A percentile compares a stretch with the other conserved stretches of the same genome.
These are phyloP conservation scores for Fistularia tabacaria DNA, from an alignment of 2,797 vertebrate species.

Conservation along the genomic window DNA sequence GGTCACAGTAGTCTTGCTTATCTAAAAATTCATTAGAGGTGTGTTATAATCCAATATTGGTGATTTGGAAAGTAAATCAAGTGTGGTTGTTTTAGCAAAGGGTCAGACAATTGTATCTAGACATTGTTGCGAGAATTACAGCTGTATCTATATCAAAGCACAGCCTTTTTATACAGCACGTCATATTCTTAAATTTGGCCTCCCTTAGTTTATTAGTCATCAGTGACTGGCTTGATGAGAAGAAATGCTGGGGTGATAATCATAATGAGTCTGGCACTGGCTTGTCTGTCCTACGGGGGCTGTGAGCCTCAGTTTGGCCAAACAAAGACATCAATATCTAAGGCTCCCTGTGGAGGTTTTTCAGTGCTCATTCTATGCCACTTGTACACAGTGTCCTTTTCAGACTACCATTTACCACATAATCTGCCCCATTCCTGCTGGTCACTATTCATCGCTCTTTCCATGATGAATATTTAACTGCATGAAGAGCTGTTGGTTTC, in stretches of 20 bases:
- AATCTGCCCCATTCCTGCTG: constrained; percentile 10
- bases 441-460: constrained; percentile 18
- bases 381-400: constrained; percentile 22
- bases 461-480: not conserved
- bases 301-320: constrained; percentile 34
- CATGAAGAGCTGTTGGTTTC: too few relatives aligned
- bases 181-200: constrained; percentile 8
- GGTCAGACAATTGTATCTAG: too few relatives aligned
- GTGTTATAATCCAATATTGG: too few relatives aligned
- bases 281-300: constrained; percentile 26
- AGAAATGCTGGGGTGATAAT: constrained; percentile 42
- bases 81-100: not conserved
- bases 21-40: too few relatives aligned
- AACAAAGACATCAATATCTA: constrained; percentile 46
- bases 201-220: constrained; percentile 20
- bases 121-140: too few relatives aligned
- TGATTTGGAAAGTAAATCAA: not conserved
- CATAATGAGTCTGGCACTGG: constrained; percentile 40
- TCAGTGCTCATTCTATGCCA: constrained; percentile 12
- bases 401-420: constrained; percentile 18
- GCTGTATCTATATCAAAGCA: too few relatives aligned
- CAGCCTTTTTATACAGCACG: constrained; percentile 4
- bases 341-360: constrained; percentile 32
- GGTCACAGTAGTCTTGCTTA: too few relatives aligned
- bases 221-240: constrained; percentile 27